Percentiles rank a stretch among this genome's conserved stretches.
Evolutionary conservation across 2,113 vertebrate species (phyloP).

Genomic region (Pipa parva): DNA sequence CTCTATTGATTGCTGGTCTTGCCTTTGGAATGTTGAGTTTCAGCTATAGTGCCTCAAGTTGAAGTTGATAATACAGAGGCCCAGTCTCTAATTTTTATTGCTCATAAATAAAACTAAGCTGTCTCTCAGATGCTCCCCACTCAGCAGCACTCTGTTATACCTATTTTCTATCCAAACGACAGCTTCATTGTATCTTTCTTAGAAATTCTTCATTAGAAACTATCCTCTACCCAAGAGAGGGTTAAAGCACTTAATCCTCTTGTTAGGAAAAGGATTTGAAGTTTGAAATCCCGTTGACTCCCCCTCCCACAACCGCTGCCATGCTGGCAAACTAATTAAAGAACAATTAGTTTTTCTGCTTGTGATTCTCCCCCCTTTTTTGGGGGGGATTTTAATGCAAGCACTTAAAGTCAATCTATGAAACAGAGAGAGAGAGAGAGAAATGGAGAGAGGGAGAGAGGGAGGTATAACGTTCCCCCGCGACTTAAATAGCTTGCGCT

Average conservation of each 20-base stretch:
- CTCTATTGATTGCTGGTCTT: neutral
- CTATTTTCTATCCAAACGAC: neutral
- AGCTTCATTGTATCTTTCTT: neutral
- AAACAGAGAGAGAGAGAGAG: slow-evolving; percentile 24
- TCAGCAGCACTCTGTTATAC: neutral
- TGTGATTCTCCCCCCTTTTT: slow-evolving; percentile 19
- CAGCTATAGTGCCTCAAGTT: no score
- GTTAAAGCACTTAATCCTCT: slow-evolving; percentile 39
- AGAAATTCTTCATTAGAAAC: neutral
- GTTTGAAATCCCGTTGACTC: slow-evolving; percentile 31
- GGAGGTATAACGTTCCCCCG: slow-evolving; percentile 11
- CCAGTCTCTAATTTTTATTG: neutral
- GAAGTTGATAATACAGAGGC: no score
- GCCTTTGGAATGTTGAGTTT: neutral
- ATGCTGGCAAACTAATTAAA: slow-evolving; percentile 42
- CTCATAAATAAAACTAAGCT: neutral
- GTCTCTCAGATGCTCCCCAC: neutral
- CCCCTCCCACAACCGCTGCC: slow-evolving; percentile 27
- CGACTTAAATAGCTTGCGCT: slow-evolving; percentile 19
- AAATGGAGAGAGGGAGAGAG: neutral
- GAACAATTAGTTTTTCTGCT: slow-evolving; percentile 43
- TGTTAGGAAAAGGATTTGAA: slow-evolving; percentile 31
- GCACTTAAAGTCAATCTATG: slow-evolving; percentile 42
- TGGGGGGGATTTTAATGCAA: slow-evolving; percentile 40
- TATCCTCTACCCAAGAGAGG: neutral